Evolutionary conservation across 2,888 invertebrate species (phyloP).

Genomic region (Leptopilina drosophilae): DNA sequence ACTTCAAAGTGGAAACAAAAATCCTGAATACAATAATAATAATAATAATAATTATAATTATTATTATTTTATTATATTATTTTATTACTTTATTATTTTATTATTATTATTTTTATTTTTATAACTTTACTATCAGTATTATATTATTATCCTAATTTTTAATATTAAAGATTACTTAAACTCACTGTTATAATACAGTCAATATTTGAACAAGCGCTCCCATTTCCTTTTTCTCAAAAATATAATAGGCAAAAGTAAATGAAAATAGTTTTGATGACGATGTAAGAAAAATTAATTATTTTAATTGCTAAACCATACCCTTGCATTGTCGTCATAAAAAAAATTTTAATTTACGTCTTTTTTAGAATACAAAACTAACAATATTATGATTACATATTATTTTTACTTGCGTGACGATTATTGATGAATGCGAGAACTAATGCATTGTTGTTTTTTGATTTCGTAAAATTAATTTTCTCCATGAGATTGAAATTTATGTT

Average conservation of each 20-base stretch:
- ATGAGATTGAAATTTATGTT: conserved; percentile 13
- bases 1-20: too few species aligned
- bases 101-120: too few species aligned
- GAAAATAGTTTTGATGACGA: not conserved
- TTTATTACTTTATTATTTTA: too few species aligned
- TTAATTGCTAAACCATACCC: not conserved
- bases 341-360: not conserved
- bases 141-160: too few species aligned
- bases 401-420: not conserved
- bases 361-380: not conserved
- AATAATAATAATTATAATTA: too few species aligned
- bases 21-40: too few species aligned
- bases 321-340: not conserved
- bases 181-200: too few species aligned
- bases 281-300: not conserved
- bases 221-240: not conserved
- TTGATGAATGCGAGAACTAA: not conserved
- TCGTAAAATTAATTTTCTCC: conserved; percentile 14
- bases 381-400: too few species aligned
- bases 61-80: too few species aligned
- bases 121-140: too few species aligned
- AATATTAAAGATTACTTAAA: too few species aligned
- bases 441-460: not conserved
- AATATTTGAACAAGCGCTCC: too few species aligned
- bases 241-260: not conserved